These are phyloP conservation scores for Platichthys flesus DNA, from an alignment of 2,113 vertebrate genomes.

Conservation along the genomic window DNA sequence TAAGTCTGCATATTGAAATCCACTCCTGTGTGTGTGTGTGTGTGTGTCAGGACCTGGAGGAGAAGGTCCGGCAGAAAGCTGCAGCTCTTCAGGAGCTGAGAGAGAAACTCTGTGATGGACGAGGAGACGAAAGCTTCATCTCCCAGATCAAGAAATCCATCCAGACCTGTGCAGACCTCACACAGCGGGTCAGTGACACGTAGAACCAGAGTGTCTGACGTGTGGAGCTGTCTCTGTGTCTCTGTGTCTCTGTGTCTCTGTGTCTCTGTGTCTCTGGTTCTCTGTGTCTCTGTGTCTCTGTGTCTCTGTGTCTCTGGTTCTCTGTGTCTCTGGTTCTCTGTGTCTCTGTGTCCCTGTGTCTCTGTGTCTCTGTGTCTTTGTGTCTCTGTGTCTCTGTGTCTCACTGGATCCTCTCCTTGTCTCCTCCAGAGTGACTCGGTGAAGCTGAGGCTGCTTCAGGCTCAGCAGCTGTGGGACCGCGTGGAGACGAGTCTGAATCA, in stretches of 20 bases:
- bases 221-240: no score
- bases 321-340: no score
- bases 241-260: no score
- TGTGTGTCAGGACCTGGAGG: conserved; percentile 81
- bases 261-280: no score
- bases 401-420: background rate
- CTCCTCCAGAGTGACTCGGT: conserved; percentile 76
- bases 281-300: no score
- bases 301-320: no score
- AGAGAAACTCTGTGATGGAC: conserved; percentile 31
- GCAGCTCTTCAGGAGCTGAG: conserved; percentile 82
- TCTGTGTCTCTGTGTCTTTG: no score
- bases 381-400: no score
- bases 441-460: conserved; percentile 66
- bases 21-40: background rate
- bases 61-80: conserved; percentile 79
- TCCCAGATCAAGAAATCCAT: conserved; percentile 57
- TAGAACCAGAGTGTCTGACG: no score
- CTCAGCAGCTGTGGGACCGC: conserved; percentile 79
- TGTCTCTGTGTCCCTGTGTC: no score
- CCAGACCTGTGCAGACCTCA: conserved; percentile 67
- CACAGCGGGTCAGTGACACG: conserved; percentile 1
- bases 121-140: conserved; percentile 18
- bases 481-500: conserved; percentile 73
- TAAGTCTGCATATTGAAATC: background rate